Percentiles rank a stretch among this genome's conserved stretches.
phyloP scores from a whole-genome alignment of 2,888 invertebrate species.

The Epirrita christyi region DNA sequence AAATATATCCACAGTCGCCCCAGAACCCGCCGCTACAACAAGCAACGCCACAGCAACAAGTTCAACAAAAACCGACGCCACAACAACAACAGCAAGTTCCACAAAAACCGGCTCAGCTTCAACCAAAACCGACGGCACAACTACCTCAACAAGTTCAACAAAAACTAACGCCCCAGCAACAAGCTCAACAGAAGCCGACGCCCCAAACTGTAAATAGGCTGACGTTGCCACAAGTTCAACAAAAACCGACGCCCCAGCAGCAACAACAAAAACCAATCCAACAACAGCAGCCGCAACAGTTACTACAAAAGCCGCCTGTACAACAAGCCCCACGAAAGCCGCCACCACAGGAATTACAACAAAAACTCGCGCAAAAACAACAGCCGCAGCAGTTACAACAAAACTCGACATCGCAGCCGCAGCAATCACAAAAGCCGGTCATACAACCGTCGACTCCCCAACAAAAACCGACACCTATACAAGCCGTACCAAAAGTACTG shows the following conservation, averaged over 20 bases:
- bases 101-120: conserved; percentile 2
- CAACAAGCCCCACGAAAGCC: conserved; percentile 31
- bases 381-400: conserved; percentile 34
- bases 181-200: conserved; percentile 26
- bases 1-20: not conserved
- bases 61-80: conserved; percentile 1
- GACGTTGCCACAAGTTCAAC: conserved; percentile 2
- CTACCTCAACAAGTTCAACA: conserved; percentile 36
- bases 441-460: conserved; percentile 21
- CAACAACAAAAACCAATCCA: conserved; percentile 24
- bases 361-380: conserved; percentile 32
- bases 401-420: conserved; percentile 26
- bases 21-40: conserved; percentile 23
- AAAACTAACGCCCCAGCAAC: conserved; percentile 29
- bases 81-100: conserved; percentile 34
- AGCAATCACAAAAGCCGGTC: conserved; percentile 38
- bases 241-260: not conserved
- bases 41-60: conserved; percentile 32
- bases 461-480: not conserved
- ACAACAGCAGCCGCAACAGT: conserved; percentile 23
- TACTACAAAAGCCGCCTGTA: conserved; percentile 36
- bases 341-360: conserved; percentile 41
- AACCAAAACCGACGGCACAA: conserved; percentile 6
- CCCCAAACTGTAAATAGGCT: not conserved
- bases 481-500: conserved; percentile 38